These are phyloP conservation scores for Rhagologus leucostigma DNA, from an alignment of 2,113 vertebrate genomes.

Conservation along the genomic window DNA sequence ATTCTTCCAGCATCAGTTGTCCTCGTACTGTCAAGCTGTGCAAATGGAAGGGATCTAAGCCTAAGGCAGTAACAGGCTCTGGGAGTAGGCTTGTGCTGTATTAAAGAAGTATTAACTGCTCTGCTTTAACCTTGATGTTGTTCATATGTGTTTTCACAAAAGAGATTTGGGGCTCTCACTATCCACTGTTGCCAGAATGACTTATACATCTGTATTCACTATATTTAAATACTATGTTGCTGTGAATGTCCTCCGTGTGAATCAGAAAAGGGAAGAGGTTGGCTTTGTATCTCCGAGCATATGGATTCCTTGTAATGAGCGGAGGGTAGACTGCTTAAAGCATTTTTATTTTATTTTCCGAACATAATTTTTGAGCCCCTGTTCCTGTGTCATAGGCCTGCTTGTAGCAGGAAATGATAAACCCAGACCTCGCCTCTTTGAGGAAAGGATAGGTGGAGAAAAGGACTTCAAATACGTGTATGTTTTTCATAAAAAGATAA, in stretches of 20 bases:
- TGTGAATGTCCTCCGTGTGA: background rate
- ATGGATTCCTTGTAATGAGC: background rate
- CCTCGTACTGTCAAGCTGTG: background rate
- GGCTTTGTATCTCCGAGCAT: background rate
- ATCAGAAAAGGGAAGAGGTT: background rate
- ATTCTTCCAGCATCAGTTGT: constrained; percentile 16
- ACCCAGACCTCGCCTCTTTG: background rate
- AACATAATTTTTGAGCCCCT: background rate
- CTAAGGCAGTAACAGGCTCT: background rate
- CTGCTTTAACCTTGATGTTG: background rate
- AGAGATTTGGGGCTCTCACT: background rate
- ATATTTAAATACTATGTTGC: background rate
- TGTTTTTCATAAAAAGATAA: constrained; percentile 6
- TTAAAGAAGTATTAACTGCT: background rate
- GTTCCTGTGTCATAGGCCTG: background rate
- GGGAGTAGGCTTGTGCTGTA: background rate
- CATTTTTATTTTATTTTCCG: constrained; percentile 2
- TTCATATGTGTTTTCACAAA: background rate
- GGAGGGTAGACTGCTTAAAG: background rate
- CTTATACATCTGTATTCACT: background rate
- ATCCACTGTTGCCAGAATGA: background rate
- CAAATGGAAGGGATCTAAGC: background rate
- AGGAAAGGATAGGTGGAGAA: constrained; percentile 1
- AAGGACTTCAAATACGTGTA: background rate
- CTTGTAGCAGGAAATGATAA: constrained; percentile 41